Conservation (phyloP, 1,140 invertebrate genomes). For the Aphis craccivora region DNA sequence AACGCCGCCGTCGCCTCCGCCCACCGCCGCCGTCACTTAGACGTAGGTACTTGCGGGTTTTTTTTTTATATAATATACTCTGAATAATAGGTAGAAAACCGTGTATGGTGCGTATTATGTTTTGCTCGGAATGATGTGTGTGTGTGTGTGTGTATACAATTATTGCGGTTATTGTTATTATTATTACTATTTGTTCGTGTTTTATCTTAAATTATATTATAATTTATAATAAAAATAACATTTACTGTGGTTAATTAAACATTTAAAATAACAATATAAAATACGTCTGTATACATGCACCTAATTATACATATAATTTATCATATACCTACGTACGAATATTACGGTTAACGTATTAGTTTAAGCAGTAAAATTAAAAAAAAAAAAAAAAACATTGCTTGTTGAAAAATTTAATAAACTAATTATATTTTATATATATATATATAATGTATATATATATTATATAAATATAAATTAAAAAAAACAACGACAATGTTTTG, state of each 20-base stretch:
- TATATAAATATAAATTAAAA: too few relatives aligned
- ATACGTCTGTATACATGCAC: background rate
- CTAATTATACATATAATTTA: background rate
- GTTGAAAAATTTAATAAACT: slow-evolving; percentile 17
- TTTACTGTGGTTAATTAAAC: slow-evolving; percentile 4
- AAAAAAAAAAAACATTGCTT: background rate
- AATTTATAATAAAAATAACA: background rate
- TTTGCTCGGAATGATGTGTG: background rate
- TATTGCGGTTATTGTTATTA: background rate
- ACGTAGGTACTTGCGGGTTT: background rate
- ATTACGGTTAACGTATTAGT: background rate
- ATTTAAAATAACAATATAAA: background rate
- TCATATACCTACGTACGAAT: background rate
- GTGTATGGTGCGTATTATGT: background rate
- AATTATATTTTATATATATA: background rate
- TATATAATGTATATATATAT: background rate
- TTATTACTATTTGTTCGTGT: background rate
- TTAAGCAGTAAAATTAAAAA: background rate
- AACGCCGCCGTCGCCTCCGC: background rate
- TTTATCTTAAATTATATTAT: slow-evolving; percentile 3
- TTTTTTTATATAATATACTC: background rate
- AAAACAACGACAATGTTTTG: slow-evolving; percentile 7
- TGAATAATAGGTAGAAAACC: background rate
- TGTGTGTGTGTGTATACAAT: background rate
- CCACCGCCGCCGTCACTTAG: background rate